These are phyloP conservation scores for Cybosia mesomella DNA, from an alignment of 2,888 invertebrate genomes.

Conservation along the genomic window DNA sequence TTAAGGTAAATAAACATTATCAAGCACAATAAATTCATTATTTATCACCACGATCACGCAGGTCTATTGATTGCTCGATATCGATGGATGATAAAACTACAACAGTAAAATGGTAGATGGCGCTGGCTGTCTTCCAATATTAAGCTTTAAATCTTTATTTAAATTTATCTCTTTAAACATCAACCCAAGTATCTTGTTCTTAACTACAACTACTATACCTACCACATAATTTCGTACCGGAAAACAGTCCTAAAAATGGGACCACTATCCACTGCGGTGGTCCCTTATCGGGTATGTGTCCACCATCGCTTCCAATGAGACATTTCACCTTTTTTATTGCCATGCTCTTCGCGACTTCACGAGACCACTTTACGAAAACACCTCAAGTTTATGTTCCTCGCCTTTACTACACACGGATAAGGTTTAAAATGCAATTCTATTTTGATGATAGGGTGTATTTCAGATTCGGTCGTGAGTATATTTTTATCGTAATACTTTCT, in stretches of 20 bases:
- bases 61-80: not conserved
- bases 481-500: slow-evolving; percentile 86
- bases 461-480: slow-evolving; percentile 60
- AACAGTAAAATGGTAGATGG: slow-evolving; percentile 28
- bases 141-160: slow-evolving; percentile 24
- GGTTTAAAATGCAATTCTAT: slow-evolving; percentile 40
- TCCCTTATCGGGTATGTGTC: slow-evolving; percentile 82
- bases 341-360: slow-evolving; percentile 83
- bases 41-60: not conserved
- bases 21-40: not conserved
- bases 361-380: slow-evolving; percentile 49
- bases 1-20: not conserved
- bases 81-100: slow-evolving; percentile 10
- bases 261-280: slow-evolving; percentile 78
- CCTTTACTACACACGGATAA: slow-evolving; percentile 36
- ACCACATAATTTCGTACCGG: slow-evolving; percentile 73
- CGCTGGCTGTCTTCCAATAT: slow-evolving; percentile 13
- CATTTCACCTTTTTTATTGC: slow-evolving; percentile 87
- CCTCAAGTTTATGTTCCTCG: slow-evolving; percentile 2
- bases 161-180: slow-evolving; percentile 23
- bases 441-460: slow-evolving; percentile 1
- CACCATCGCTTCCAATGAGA: slow-evolving; percentile 82
- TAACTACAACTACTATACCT: slow-evolving; percentile 39
- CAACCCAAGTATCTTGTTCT: slow-evolving; percentile 44
- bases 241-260: slow-evolving; percentile 80